Evolutionary conservation across 2,888 invertebrate genomes (phyloP).

Genomic region (Chalcis sispes): DNA sequence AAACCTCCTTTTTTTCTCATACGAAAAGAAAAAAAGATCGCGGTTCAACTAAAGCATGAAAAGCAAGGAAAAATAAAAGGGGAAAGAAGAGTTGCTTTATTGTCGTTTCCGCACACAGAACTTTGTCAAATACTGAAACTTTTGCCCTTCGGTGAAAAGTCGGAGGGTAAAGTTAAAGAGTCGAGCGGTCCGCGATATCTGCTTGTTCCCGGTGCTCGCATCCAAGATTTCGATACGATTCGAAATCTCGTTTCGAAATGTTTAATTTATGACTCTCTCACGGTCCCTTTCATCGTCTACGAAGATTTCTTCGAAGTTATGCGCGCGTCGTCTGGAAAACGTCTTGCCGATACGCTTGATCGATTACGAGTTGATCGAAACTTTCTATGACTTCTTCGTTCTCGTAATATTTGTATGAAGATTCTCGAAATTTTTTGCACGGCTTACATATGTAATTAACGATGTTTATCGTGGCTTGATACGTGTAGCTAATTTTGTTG

Average conservation of each 20-base stretch:
- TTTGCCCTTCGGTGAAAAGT: not conserved
- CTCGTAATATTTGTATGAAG: not conserved
- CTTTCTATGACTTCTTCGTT: not conserved
- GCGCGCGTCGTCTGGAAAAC: constrained; percentile 24
- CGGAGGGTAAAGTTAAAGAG: constrained; percentile 7
- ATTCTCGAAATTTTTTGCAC: not conserved
- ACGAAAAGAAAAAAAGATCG: not conserved
- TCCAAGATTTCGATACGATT: constrained; percentile 26
- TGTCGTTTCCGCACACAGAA: constrained; percentile 63
- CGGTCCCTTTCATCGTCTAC: not conserved
- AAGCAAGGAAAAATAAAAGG: not conserved
- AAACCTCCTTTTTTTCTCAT: too few species aligned
- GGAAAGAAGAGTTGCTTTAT: constrained; percentile 57
- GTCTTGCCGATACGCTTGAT: not conserved
- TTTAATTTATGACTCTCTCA: constrained; percentile 51
- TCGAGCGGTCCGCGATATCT: constrained; percentile 21
- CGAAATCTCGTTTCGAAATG: constrained; percentile 50
- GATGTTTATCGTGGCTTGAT: too few species aligned
- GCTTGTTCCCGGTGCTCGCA: constrained; percentile 2
- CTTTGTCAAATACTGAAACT: constrained; percentile 63
- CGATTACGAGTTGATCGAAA: not conserved
- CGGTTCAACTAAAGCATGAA: not conserved
- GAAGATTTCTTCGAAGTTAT: constrained; percentile 18
- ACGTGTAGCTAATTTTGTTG: too few species aligned
- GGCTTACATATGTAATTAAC: not conserved